Evolutionary conservation across 2,797 vertebrate species (phyloP), one percentile per base, ranked within the genome.

Genomic region (Simalia tracyae): DNA sequence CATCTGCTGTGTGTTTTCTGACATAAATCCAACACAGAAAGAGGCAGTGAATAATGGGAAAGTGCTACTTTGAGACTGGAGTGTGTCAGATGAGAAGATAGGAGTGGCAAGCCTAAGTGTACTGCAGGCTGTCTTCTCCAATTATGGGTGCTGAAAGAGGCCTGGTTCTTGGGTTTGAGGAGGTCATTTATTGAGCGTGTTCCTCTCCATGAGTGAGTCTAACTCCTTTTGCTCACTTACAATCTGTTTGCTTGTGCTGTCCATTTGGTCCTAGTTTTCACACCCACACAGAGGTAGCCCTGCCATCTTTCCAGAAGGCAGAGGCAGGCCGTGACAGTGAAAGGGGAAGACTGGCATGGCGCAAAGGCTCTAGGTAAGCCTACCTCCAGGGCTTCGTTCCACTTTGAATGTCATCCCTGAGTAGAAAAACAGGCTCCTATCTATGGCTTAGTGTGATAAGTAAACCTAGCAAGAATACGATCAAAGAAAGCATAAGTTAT

Each of bases 61-160:
- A 56, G 66, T 89, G 7, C 5, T 86, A 46, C 3, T 92, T 92
- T n/a, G 90, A 64, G 26, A 2, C 1, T 63, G 12, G 87, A 17
- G 8, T 90, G 56, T 89, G 91, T 90, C 64, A 91, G 90, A 3
- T 91, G 57, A 61, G 92, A 91, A 0, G 2, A 57, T 5, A 2
- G 3, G 0, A 12, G 0, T 22, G 57, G n/a, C 66, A 31, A 26
- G 4, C 42, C 0, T 0, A 24, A 9, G 15, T 89, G 1, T 50
- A 28, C 61, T 46, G 84, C 26, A 94, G 91, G 15, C 90, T 12
- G 54, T 5, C 1, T 84, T 87, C 89, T 54, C n/a, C 0, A 0
- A 2, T 24, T 22, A 11, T 66, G 28, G 63, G 17, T 66, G 42
- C 9, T 59, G 28, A 17, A 46, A 54, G 26, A 17, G 3, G 36